Conservation (phyloP, 2,797 vertebrate genomes). For the Otus scops region DNA sequence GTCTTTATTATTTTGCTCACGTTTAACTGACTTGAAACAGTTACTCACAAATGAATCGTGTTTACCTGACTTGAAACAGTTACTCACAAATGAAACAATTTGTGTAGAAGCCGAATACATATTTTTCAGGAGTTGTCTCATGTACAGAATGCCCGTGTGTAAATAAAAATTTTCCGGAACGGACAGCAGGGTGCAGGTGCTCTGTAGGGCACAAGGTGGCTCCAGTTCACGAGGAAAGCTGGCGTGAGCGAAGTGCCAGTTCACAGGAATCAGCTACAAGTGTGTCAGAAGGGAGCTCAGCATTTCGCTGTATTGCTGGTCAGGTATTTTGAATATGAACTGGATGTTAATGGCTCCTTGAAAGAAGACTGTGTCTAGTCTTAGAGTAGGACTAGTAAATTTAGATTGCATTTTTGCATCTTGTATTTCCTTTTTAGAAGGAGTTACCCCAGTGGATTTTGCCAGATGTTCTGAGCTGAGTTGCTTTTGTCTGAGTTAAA, state of each 20-base stretch:
- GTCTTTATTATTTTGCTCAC: neutral
- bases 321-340: neutral
- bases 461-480: neutral
- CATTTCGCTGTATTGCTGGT: neutral
- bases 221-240: conserved; percentile 61
- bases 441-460: neutral
- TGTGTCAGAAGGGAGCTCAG: neutral
- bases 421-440: neutral
- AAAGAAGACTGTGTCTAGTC: neutral
- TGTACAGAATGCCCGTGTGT: neutral
- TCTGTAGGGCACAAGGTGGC: conserved; percentile 76
- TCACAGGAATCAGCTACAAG: neutral
- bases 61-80: neutral
- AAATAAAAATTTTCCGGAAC: rapidly evolving
- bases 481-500: neutral
- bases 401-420: neutral
- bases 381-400: neutral
- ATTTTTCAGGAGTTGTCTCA: neutral
- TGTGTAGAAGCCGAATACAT: neutral
- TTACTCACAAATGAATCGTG: neutral
- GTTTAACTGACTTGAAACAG: neutral
- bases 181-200: conserved; percentile 46
- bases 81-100: neutral
- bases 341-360: neutral
- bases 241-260: neutral